Evolutionary conservation across 2,113 vertebrate genomes (phyloP).

Genomic region (Microcebus lehilahytsara): DNA sequence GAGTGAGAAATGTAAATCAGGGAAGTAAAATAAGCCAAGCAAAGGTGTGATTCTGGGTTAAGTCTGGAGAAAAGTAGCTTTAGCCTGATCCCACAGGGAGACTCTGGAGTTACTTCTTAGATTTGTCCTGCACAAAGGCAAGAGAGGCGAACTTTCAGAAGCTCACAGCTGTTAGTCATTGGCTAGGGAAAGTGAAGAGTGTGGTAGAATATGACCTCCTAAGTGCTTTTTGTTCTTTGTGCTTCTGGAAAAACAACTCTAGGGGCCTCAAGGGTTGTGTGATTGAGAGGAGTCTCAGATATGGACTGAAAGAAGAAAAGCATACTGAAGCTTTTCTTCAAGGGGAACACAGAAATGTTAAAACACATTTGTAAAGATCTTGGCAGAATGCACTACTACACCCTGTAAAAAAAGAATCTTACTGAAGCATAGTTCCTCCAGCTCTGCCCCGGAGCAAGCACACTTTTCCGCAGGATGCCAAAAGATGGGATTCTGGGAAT

Average conservation of each 20-base stretch:
- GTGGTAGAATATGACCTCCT: too few species aligned
- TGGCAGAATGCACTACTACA: fast-evolving
- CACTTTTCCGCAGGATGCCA: background rate
- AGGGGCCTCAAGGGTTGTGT: too few species aligned
- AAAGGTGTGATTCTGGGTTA: background rate
- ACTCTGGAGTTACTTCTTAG: too few species aligned
- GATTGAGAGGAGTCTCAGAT: background rate
- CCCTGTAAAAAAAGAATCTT: background rate
- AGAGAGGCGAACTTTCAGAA: background rate
- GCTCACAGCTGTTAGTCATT: background rate
- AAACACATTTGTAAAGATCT: background rate
- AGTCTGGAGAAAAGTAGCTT: too few species aligned
- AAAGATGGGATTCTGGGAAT: background rate
- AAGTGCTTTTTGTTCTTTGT: background rate
- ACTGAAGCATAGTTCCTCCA: background rate
- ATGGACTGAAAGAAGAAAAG: background rate
- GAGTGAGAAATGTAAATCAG: background rate
- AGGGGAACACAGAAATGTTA: fast-evolving
- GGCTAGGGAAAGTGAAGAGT: fast-evolving
- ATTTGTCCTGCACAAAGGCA: too few species aligned
- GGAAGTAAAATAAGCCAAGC: background rate
- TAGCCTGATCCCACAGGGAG: background rate
- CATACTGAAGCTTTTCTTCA: background rate
- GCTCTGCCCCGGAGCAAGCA: background rate
- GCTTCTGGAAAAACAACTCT: background rate